These are phyloP conservation scores for Stichodactyla helianthus DNA, from an alignment of 64 coral and sea anemone species.

Conservation along the genomic window DNA sequence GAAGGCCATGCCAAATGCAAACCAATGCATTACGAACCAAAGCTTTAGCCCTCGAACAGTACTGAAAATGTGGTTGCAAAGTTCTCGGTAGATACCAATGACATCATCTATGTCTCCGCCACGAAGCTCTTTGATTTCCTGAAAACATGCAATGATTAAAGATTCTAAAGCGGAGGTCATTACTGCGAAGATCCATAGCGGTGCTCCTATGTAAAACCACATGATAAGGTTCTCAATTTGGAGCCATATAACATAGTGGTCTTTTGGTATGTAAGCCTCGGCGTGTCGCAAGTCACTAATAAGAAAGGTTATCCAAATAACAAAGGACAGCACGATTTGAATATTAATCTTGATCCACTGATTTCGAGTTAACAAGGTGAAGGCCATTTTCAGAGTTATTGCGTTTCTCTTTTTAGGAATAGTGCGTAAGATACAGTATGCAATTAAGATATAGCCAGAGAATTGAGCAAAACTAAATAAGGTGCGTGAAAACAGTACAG, in stretches of 20 bases:
- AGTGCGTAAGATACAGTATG: not conserved
- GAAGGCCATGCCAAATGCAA: not conserved
- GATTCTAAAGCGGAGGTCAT: constrained; percentile 15
- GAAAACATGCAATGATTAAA: not conserved
- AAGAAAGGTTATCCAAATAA: not conserved
- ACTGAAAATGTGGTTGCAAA: constrained; percentile 10
- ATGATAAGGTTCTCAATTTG: not conserved
- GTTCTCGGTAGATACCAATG: not conserved
- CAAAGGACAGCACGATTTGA: constrained; percentile 18
- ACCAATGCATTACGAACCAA: constrained; percentile 28
- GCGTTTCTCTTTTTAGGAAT: not conserved
- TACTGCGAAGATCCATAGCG: constrained; percentile 4
- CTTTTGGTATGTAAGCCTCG: not conserved
- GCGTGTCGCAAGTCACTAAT: not conserved
- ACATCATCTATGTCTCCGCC: not conserved
- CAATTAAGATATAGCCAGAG: constrained; percentile 6
- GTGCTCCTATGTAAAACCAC: constrained; percentile 25
- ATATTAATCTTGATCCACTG: constrained; percentile 19
- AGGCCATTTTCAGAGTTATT: not conserved
- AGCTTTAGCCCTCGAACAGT: not conserved
- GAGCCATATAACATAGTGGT: constrained; percentile 5
- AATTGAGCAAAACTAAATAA: constrained; percentile 14
- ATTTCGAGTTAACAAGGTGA: not conserved
- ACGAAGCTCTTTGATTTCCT: constrained; percentile 15
- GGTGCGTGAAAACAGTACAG: constrained; percentile 4